phyloP scores from a whole-genome alignment of 2,113 vertebrate species.

The Sminthopsis crassicaudata region DNA sequence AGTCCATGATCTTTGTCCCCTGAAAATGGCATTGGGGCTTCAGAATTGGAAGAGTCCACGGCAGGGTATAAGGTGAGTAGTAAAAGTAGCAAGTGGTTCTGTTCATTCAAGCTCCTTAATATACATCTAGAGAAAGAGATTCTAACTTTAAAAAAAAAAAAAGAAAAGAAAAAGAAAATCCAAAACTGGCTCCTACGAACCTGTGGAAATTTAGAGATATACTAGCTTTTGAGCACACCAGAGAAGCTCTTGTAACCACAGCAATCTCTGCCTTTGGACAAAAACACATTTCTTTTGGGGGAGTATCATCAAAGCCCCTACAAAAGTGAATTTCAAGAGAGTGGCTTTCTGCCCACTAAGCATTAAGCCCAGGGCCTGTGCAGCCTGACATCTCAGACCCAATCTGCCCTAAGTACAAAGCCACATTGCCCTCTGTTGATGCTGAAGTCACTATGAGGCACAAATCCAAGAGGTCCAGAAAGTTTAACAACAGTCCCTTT shows the following conservation, averaged over 20 bases:
- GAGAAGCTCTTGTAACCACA: not conserved
- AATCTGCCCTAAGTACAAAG: conserved; percentile 12
- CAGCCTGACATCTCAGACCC: not conserved
- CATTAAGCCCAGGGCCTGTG: not conserved
- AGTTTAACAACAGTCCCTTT: conserved; percentile 14
- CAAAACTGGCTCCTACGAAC: not conserved
- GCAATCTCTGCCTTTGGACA: not conserved
- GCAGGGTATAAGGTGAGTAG: not conserved
- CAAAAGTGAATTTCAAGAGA: conserved; percentile 5
- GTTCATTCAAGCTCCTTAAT: not conserved
- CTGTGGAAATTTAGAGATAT: not conserved
- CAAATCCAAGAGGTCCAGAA: conserved; percentile 12
- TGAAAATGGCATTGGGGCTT: not conserved
- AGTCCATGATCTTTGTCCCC: not conserved
- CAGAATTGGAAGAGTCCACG: not conserved
- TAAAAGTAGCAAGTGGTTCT: not conserved
- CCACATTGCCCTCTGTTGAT: not conserved
- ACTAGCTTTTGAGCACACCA: not conserved
- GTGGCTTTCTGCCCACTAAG: not conserved
- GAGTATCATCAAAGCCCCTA: not conserved
- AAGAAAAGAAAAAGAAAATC: too few relatives aligned
- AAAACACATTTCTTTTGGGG: conserved; percentile 14
- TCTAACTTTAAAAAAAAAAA: not conserved
- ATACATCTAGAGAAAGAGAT: not conserved
- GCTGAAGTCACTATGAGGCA: not conserved